phyloP scores from a whole-genome alignment of 2,113 vertebrate species.

The Caretta caretta region DNA sequence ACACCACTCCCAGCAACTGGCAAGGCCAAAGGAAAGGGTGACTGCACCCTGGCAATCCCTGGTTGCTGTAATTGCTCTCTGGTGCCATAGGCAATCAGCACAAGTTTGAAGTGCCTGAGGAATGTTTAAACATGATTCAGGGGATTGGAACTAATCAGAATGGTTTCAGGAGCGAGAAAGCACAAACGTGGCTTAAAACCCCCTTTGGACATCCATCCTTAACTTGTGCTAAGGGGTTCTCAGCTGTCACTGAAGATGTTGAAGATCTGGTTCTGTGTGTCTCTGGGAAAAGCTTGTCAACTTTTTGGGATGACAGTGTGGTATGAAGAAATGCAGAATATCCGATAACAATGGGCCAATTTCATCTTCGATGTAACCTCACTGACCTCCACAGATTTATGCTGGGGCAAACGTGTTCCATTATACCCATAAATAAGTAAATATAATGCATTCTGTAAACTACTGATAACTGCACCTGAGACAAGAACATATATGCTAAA shows the following conservation, averaged over 20 bases:
- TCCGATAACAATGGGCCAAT: background rate
- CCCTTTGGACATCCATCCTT: background rate
- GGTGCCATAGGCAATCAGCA: background rate
- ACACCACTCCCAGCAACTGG: background rate
- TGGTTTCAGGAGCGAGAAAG: slow-evolving; percentile 42
- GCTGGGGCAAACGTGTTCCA: too few species aligned
- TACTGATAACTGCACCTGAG: too few species aligned
- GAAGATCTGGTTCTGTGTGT: background rate
- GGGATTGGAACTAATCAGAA: slow-evolving; percentile 18
- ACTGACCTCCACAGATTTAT: background rate
- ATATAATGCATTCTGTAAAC: too few species aligned
- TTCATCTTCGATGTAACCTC: background rate
- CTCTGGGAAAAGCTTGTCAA: background rate
- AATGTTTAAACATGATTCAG: slow-evolving; percentile 51
- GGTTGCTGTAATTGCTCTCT: slow-evolving; percentile 43
- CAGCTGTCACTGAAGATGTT: background rate
- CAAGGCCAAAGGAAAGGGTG: slow-evolving; percentile 6
- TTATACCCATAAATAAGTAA: too few species aligned
- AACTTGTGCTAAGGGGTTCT: slow-evolving; percentile 23
- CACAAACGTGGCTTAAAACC: slow-evolving; percentile 40
- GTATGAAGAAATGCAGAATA: background rate
- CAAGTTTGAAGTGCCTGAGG: slow-evolving; percentile 13
- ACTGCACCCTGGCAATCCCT: slow-evolving; percentile 27
- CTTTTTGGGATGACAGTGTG: background rate
- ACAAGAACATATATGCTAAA: too few species aligned